Base-by-base conservation (phyloP, 2,888 invertebrate species). In the Drosophila nigricruria region DNA sequence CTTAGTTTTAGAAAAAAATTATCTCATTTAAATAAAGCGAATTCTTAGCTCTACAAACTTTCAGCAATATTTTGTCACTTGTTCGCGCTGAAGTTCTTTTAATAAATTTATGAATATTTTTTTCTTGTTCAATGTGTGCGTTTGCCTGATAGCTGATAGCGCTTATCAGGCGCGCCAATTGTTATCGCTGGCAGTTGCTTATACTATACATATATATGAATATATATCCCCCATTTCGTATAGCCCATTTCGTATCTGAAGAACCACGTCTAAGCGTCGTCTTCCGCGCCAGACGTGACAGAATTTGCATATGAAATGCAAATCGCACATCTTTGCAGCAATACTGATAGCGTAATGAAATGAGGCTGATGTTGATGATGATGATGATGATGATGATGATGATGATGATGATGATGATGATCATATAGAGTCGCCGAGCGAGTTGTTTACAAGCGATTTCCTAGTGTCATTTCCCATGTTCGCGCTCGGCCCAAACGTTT, bases 391-490 rank as follows among this genome's bases (percentile, higher is more conserved):
- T 18, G 40, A 65, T 57, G 42, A 34, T 60, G 38, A 42, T 18
- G 18, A n/a, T 32, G 14, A 1, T 50, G 23, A 42, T 66, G 47
- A 34, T 47, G 54, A 53, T 30, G 23, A 42, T 40, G 23, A 53
- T 68, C 20, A 72, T 65, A 42, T 49, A 56, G 58, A 45, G 32
- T 53, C 53, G 38, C 27, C 58, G 69, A 70, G 67, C 77, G 61
- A 68, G 59, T 78, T 79, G 81, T 81, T 85, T 88, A 86, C 85
- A 73, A 88, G 85, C 88, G 85, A 86, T 86, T 88, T 86, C 88
- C 85, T 85, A 88, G 88, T 85, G 85, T 85, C 84, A 88, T 84
- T 85, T 85, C 88, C 85, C 88, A 87, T 85, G 84, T 80, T 73
- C 74, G 68, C 68, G 73, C 74, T 71, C 77, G 78, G 49, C 49